Evolutionary conservation across 2,797 vertebrate genomes (phyloP).

Genomic region (Alauda arvensis): DNA sequence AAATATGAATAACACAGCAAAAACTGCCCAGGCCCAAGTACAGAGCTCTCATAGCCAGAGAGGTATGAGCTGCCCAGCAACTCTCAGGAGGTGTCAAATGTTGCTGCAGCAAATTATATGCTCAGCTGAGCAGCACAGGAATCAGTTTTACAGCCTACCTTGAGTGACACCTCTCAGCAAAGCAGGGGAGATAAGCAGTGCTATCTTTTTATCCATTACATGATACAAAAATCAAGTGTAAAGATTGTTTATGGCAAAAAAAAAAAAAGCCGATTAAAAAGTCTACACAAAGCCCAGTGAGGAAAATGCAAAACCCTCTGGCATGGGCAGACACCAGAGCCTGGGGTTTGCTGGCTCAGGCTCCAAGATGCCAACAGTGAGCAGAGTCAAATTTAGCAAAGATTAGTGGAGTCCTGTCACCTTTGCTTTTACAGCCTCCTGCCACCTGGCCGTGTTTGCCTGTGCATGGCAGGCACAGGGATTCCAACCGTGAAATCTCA

Average conservation of each 20-base stretch:
- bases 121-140: background rate
- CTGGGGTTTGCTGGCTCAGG: accelerated
- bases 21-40: background rate
- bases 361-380: background rate
- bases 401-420: background rate
- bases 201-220: background rate
- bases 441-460: background rate
- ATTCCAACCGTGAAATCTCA: background rate
- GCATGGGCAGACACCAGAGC: background rate
- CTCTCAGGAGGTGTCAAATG: background rate
- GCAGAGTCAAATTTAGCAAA: background rate
- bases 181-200: background rate
- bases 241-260: background rate
- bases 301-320: background rate
- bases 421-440: background rate
- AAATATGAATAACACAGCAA: background rate
- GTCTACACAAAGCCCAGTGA: accelerated
- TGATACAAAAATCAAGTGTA: background rate
- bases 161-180: background rate
- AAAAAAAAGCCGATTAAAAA: background rate
- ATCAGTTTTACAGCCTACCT: background rate
- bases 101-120: background rate
- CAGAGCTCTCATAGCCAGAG: background rate
- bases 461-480: background rate
- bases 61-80: background rate